Conservation (phyloP, 2,113 vertebrate genomes). For the Lycocorax pyrrhopterus region DNA sequence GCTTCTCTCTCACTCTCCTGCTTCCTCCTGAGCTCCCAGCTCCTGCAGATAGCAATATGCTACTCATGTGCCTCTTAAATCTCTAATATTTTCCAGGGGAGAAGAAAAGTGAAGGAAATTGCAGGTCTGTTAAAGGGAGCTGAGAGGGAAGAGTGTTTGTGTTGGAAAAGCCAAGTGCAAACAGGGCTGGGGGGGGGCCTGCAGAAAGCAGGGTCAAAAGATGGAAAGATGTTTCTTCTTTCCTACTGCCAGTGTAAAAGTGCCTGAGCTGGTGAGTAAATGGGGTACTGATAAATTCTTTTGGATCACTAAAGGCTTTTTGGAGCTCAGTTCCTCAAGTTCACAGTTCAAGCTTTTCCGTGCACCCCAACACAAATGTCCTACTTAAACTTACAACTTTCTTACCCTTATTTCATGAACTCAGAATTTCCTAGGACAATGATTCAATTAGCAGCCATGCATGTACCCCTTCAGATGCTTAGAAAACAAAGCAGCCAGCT, state of each 20-base stretch:
- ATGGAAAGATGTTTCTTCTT: background rate
- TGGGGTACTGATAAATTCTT: background rate
- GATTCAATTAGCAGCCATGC: slow-evolving; percentile 53
- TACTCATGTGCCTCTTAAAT: background rate
- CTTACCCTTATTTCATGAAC: slow-evolving; percentile 37
- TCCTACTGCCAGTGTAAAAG: background rate
- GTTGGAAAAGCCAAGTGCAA: background rate
- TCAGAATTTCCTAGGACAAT: slow-evolving; percentile 29
- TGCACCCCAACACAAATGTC: background rate
- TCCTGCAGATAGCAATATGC: background rate
- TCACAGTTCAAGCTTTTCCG: background rate
- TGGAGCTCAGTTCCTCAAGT: background rate
- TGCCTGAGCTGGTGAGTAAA: background rate
- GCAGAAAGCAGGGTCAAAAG: slow-evolving; percentile 5
- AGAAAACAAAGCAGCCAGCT: background rate
- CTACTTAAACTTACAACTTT: background rate
- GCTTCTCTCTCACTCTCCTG: background rate
- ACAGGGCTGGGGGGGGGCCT: background rate
- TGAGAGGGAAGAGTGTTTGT: background rate
- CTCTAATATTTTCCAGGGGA: background rate
- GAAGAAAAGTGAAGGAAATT: slow-evolving; percentile 30
- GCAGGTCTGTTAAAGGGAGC: background rate
- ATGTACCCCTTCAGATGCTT: slow-evolving; percentile 1
- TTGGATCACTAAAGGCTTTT: background rate
- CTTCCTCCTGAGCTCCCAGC: background rate